These are phyloP conservation scores for Papilio dardanus DNA, from an alignment of 1,140 invertebrate genomes.

Conservation along the genomic window DNA sequence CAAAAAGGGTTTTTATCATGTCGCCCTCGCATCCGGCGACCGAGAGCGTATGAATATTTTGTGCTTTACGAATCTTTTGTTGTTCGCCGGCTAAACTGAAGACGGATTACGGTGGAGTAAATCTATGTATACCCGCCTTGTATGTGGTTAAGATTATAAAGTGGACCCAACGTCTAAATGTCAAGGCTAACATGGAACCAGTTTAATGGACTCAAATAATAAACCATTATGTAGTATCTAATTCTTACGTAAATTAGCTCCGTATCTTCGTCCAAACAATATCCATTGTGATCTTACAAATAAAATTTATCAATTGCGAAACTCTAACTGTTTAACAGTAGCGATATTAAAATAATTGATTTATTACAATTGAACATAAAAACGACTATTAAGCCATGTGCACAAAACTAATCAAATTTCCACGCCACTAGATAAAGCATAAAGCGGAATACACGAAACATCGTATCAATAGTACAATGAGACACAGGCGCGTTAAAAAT, in stretches of 20 bases:
- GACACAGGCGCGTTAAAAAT: slow-evolving; percentile 70
- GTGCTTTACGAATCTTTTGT: slow-evolving; percentile 59
- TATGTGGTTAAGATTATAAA: not conserved
- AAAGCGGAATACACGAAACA: slow-evolving; percentile 56
- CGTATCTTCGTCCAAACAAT: not conserved
- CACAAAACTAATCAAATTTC: slow-evolving; percentile 77
- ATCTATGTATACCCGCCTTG: not conserved
- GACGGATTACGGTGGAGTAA: slow-evolving; percentile 8
- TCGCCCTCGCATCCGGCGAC: slow-evolving; percentile 76
- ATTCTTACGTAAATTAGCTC: too few species aligned
- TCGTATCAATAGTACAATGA: slow-evolving; percentile 58
- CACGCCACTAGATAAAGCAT: slow-evolving; percentile 65
- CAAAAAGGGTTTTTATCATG: slow-evolving; percentile 78
- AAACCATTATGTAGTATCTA: not conserved
- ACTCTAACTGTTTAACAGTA: not conserved
- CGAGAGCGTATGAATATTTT: slow-evolving; percentile 60
- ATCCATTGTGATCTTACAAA: not conserved
- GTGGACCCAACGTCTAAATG: not conserved
- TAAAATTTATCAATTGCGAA: not conserved
- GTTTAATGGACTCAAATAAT: not conserved
- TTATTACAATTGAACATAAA: slow-evolving; percentile 59
- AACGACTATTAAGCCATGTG: slow-evolving; percentile 61
- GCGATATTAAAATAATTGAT: slow-evolving; percentile 45
- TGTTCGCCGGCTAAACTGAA: slow-evolving; percentile 51
- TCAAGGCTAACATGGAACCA: not conserved